phyloP scores from a whole-genome alignment of 2,113 vertebrate genomes.

The Lophura nycthemera region DNA sequence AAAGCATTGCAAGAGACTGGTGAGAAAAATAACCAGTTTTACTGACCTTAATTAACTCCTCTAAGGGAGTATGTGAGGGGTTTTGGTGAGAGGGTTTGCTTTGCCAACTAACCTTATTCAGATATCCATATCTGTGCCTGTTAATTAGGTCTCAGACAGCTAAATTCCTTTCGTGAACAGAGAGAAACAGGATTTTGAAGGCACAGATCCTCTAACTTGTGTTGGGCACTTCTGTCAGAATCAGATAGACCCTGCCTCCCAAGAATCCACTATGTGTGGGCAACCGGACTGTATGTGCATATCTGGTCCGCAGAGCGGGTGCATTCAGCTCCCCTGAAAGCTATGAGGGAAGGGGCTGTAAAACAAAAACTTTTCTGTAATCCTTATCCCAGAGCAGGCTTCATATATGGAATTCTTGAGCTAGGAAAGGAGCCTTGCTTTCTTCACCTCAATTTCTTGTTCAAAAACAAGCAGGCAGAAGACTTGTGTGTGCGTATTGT shows the following conservation, averaged over 20 bases:
- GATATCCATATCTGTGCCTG: fast-evolving
- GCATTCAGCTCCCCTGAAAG: not conserved
- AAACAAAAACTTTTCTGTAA: not conserved
- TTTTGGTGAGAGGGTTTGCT: not conserved
- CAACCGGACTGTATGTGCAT: not conserved
- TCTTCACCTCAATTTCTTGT: not conserved
- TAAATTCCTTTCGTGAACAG: not conserved
- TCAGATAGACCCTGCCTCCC: not conserved
- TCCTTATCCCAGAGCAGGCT: not conserved
- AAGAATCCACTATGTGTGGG: fast-evolving
- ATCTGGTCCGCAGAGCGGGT: not conserved
- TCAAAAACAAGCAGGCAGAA: not conserved
- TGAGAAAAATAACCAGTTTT: not conserved
- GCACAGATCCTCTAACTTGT: not conserved
- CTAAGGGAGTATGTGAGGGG: no score
- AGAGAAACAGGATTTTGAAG: not conserved
- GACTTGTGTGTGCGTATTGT: fast-evolving
- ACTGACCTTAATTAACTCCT: not conserved
- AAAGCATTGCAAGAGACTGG: not conserved
- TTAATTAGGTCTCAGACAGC: not conserved
- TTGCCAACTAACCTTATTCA: not conserved
- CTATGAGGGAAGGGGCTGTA: not conserved
- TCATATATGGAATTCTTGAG: not conserved
- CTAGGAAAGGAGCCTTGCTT: not conserved
- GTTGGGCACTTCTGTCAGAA: not conserved